Conservation (phyloP, 1,140 invertebrate species). For the Drosophila nannoptera region DNA sequence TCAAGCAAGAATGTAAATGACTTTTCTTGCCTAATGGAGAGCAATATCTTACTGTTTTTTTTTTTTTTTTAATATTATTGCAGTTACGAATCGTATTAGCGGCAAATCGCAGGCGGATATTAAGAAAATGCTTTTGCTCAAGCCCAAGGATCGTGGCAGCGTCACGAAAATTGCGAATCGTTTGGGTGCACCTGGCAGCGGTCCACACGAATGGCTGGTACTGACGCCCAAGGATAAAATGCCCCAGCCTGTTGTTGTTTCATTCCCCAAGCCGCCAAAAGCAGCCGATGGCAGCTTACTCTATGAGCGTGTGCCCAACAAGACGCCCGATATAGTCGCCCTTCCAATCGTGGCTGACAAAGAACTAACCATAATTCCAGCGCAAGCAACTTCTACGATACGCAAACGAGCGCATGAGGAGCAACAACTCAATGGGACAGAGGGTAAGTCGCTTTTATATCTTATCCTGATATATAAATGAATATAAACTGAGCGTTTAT, state of each 20-base stretch:
- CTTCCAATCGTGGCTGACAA: constrained; percentile 68
- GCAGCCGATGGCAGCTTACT: constrained; percentile 90
- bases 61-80: neutral
- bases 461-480: neutral
- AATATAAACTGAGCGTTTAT: neutral
- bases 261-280: constrained; percentile 93
- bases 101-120: constrained; percentile 83
- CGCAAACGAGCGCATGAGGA: constrained; percentile 88
- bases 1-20: constrained; percentile 90
- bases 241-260: constrained; percentile 88
- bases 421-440: constrained; percentile 86
- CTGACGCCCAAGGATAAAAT: constrained; percentile 88
- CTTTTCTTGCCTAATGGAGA: neutral
- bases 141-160: constrained; percentile 82
- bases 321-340: constrained; percentile 84
- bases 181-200: constrained; percentile 85
- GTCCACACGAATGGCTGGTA: constrained; percentile 87
- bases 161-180: constrained; percentile 89
- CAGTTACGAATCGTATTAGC: constrained; percentile 83
- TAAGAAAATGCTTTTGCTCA: constrained; percentile 81
- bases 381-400: constrained; percentile 80
- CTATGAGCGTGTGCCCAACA: constrained; percentile 90
- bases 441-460: constrained; percentile 38
- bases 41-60: neutral
- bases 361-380: constrained; percentile 76